phyloP scores from a whole-genome alignment of 30 jellyfish, hydroid and myxozoan genomes.

The Nemopilema nomurai region DNA sequence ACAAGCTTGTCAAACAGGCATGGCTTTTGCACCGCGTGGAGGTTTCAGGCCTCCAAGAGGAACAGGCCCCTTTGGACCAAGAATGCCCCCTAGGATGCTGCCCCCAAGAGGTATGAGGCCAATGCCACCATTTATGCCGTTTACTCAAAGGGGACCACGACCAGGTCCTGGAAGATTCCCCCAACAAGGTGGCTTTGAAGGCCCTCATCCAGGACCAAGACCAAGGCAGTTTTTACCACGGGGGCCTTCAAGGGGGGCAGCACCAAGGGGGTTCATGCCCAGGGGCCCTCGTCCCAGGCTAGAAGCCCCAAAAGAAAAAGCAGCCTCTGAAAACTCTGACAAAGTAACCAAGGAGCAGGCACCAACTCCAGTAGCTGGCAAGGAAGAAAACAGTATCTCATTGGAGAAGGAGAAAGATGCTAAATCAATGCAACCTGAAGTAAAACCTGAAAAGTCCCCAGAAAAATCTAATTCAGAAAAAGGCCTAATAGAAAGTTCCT shows the following conservation, averaged over 20 bases:
- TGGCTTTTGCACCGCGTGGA: conserved; percentile 12
- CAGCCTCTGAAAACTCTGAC: background rate
- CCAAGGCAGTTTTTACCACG: background rate
- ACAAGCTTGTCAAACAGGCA: background rate
- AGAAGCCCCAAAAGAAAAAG: background rate
- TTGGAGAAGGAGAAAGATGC: background rate
- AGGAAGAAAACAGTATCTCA: background rate
- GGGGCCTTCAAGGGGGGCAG: background rate
- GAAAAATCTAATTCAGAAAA: background rate
- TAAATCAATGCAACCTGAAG: background rate
- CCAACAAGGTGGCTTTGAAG: conserved; percentile 1
- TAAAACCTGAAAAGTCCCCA: background rate
- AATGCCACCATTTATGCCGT: background rate
- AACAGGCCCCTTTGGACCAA: background rate
- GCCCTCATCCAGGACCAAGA: conserved; percentile 15
- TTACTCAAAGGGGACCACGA: background rate
- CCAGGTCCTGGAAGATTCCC: background rate
- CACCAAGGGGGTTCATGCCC: background rate
- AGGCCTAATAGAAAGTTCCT: background rate
- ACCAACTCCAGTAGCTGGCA: background rate
- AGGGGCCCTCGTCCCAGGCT: background rate
- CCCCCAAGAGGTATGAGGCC: background rate
- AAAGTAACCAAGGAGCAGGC: background rate
- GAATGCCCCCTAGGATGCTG: conserved; percentile 23
- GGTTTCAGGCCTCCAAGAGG: conserved; percentile 15